Percentiles rank a stretch among this genome's conserved stretches.
phyloP scores from a whole-genome alignment of 2,113 vertebrate species.

The Corythornis vintsioides region DNA sequence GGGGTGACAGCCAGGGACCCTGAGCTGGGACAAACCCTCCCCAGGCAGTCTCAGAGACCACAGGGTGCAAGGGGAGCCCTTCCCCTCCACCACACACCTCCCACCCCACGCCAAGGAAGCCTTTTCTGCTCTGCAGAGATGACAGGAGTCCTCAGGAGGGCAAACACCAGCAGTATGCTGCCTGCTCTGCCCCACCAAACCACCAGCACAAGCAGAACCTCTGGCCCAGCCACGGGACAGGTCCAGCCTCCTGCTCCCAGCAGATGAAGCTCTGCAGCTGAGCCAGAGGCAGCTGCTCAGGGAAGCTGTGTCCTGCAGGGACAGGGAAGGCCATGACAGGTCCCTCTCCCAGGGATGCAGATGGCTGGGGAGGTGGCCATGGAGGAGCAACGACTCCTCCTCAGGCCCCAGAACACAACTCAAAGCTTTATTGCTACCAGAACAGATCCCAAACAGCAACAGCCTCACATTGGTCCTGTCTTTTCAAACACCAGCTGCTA shows the following conservation, averaged over 20 bases:
- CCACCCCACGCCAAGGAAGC: not conserved
- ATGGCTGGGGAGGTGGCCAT: not conserved
- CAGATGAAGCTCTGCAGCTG: not conserved
- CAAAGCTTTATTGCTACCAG: not conserved
- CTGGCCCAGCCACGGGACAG: not conserved
- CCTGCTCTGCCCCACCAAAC: not conserved
- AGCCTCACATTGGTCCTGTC: not conserved
- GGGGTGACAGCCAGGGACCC: not conserved
- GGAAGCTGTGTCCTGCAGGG: not conserved
- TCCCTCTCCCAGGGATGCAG: not conserved
- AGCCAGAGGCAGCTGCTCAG: not conserved
- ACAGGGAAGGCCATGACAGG: rapidly evolving
- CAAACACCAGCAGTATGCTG: not conserved
- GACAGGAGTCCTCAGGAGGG: not conserved
- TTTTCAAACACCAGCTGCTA: not conserved
- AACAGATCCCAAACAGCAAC: not conserved
- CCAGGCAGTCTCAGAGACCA: not conserved
- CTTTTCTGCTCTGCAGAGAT: not conserved
- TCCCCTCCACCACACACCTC: not conserved
- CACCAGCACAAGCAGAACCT: not conserved
- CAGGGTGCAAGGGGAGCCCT: rapidly evolving
- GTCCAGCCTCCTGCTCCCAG: rapidly evolving
- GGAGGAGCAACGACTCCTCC: rapidly evolving
- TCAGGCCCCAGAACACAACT: not conserved
- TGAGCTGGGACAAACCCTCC: not conserved